A percentile compares a stretch with the other conserved stretches of the same genome.
Conservation (phyloP, 2,888 invertebrate species). For the Caenorhabditis virilis region DNA sequence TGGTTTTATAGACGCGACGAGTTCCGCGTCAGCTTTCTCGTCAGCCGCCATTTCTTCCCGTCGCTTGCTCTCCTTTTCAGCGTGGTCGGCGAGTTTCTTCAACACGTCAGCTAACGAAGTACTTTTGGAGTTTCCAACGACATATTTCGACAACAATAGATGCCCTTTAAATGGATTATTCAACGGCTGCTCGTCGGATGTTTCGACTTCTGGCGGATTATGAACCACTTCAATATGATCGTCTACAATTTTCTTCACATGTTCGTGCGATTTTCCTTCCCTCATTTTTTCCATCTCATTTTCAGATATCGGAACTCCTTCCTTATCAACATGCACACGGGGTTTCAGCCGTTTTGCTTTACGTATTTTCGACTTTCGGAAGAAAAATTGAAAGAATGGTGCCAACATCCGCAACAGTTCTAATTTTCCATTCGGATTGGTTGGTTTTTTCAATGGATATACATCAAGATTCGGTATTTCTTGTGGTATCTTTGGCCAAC, state of each 20-base stretch:
- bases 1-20: neutral
- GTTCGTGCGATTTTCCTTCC: neutral
- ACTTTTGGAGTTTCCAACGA: too few relatives aligned
- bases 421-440: conserved; percentile 1
- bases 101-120: too few relatives aligned
- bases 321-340: neutral
- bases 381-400: conserved; percentile 27
- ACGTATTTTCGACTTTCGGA: conserved; percentile 10
- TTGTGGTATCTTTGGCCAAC: neutral
- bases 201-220: too few relatives aligned
- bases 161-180: too few relatives aligned
- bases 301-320: neutral
- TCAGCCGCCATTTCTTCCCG: too few relatives aligned
- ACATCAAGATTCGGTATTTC: neutral
- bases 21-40: too few relatives aligned
- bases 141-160: too few relatives aligned
- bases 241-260: neutral
- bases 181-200: too few relatives aligned
- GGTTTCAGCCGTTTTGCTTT: too few relatives aligned
- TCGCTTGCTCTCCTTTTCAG: too few relatives aligned
- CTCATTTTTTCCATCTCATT: neutral
- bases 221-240: conserved; percentile 1
- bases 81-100: too few relatives aligned
- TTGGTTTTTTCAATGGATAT: neutral
- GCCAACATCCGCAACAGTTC: conserved; percentile 21